Evolutionary conservation across 2,113 vertebrate genomes (phyloP).

Genomic region (Myotis davidii): DNA sequence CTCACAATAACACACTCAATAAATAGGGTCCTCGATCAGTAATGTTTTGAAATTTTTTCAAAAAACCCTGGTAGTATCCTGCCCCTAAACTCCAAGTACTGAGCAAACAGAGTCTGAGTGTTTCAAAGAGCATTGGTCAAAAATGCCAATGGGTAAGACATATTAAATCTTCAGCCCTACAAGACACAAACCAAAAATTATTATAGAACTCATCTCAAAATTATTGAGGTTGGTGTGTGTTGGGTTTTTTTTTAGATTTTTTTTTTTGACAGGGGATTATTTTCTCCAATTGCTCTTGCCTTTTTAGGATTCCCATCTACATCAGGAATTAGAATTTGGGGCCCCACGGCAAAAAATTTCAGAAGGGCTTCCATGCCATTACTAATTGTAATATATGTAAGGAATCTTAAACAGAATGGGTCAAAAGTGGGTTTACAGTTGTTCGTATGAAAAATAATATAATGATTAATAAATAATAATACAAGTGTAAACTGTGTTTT

Average conservation of each 20-base stretch:
- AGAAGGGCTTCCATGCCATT: neutral
- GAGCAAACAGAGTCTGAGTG: neutral
- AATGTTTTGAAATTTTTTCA: neutral
- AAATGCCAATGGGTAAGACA: neutral
- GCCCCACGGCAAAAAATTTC: neutral
- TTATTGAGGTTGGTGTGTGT: neutral
- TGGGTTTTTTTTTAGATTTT: neutral
- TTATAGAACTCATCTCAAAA: neutral
- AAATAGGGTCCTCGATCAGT: neutral
- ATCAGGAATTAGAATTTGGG: neutral
- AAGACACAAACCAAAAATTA: slow-evolving; percentile 19
- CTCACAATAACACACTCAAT: neutral
- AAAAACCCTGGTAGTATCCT: neutral
- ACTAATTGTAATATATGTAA: neutral
- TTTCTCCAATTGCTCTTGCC: neutral
- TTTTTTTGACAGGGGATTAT: neutral
- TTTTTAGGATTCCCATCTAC: neutral
- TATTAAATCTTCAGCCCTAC: neutral
- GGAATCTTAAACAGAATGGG: neutral
- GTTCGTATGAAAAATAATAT: neutral
- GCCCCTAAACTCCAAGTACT: neutral
- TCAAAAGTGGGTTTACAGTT: neutral
- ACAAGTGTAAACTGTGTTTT: neutral
- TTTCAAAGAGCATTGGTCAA: slow-evolving; percentile 23
- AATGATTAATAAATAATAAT: too few relatives aligned